Evolutionary conservation across 2,113 vertebrate species (phyloP), one percentile per base, ranked within the genome.

Genomic region (Falco punctatus): DNA sequence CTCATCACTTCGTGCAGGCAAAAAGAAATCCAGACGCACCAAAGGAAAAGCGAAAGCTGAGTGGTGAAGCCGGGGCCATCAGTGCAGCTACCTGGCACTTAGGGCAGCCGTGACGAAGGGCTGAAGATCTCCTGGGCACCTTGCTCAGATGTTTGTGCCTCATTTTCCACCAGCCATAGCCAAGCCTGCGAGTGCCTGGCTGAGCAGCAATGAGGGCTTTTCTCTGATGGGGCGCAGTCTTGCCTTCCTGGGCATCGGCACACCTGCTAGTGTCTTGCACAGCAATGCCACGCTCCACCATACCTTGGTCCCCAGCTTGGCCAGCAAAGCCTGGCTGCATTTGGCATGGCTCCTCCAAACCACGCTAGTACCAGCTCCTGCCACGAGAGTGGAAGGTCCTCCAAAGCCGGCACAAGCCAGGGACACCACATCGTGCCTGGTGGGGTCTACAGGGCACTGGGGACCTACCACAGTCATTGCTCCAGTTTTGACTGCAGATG

Each of bases 191-290:
- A 11, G 21, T 10, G 9, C 22, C 16, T 5, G 59, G 32, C 59
- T 46, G 22, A 79, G 70, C 79, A 78, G 59, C 74, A 85, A 11
- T 2, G 0, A 72, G 30, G 24, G 15, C 26, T 70, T 70, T 55
- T 69, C 55, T 22, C 30, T 30, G 6, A 9, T 0, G 0, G 20
- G 23, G 48, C 3, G 3, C 3, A 21, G 10, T 8, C 8, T 9
- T 32, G 13, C 16, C 16, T 16, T 55, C 28, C 35, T 5, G 16
- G 44, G 21, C 42, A n/a, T 15, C 13, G 2, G 18, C 15, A 3
- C 1, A 1, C 19, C 2, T 0, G 26, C 55, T 17, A 2, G 0
- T 0, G 0, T 26, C 65, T 28, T 4, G 0, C 48, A 18, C 1
- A 1, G 15, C 2, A 0, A 21, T 7, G 13, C 58, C 77, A 6